A percentile compares a stretch with the other conserved stretches of the same genome.
Evolutionary conservation across 1,140 invertebrate species (phyloP).

Genomic region (Drosophila arawakana): DNA sequence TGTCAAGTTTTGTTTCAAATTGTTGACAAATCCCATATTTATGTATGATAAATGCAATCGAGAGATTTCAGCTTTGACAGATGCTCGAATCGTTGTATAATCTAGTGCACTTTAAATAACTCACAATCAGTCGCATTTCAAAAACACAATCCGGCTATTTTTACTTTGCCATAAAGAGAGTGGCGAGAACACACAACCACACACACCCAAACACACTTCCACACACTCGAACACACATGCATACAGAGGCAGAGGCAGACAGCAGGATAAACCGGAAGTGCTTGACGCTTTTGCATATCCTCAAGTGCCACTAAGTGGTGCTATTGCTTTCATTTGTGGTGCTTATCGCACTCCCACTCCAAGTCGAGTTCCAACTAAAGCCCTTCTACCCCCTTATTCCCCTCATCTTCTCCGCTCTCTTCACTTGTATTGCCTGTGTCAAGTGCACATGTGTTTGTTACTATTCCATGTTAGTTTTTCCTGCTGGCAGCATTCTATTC

Average conservation of each 20-base stretch:
- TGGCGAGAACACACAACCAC: background rate
- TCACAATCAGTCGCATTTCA: conserved; percentile 41
- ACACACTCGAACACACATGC: conserved; percentile 11
- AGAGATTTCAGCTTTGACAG: background rate
- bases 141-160: conserved; percentile 17
- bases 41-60: background rate
- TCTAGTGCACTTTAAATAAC: conserved; percentile 47
- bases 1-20: background rate
- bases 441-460: conserved; percentile 67
- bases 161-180: background rate
- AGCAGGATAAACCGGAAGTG: conserved; percentile 68
- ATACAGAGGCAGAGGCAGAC: conserved; percentile 2
- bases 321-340: conserved; percentile 72
- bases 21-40: background rate
- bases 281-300: conserved; percentile 76
- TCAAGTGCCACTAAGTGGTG: conserved; percentile 78
- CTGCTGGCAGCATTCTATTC: conserved; percentile 18
- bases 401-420: conserved; percentile 20
- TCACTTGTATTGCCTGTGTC: conserved; percentile 40
- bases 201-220: background rate
- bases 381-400: conserved; percentile 22
- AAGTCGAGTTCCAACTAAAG: conserved; percentile 19
- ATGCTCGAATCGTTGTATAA: conserved; percentile 14
- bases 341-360: conserved; percentile 66
- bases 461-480: conserved; percentile 37